Evolutionary conservation across 1,140 invertebrate genomes (phyloP), one percentile per base, ranked within the genome.

Genomic region (Drosophila eugracilis): DNA sequence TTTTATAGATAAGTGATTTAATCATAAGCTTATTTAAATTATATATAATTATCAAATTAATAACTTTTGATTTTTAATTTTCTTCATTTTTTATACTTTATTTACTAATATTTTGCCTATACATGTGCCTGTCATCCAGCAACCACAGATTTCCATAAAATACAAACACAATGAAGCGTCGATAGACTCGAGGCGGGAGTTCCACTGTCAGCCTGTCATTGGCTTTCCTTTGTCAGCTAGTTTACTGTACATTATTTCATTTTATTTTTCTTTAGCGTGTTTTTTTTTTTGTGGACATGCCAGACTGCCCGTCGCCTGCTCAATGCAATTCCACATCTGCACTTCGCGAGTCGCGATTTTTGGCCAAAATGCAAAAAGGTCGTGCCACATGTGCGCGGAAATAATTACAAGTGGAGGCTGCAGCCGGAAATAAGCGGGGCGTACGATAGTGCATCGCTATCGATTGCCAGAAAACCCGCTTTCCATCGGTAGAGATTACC

Each of bases 291-390:
- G 50, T 28, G 32, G 15, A 45, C 44, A 62, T 66, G 74, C 60
- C 78, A 81, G 78, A 81, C 78, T 67, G 73, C 59, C 65, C 54
- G 78, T 74, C 78, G 78, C 78, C 78, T 24, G 52, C 42, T 49
- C 24, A 30, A 24, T 66, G 62, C 42, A 24, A 24, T 53, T 24
- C 34, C 14, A 37, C 44, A 24, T 7, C 45, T 50, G 32, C 65
- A 34, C 14, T 30, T 32, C 53, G 22, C 17, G 9, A 62, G 24
- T 17, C 4, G 60, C 36, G 32, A 34, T 42, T 55, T 66, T 67
- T 66, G 65, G 62, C 28, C 37, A 67, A 67, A 67, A 44, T 67
- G 45, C 47, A 52, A 17, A 30, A 67, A 67, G 63, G 36, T 37
- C 48, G 34, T 28, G 52, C 37, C 37, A 60, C 78, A 77, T 73